phyloP scores from a whole-genome alignment of 1,140 invertebrate species.

The Drosophila arawakana region DNA sequence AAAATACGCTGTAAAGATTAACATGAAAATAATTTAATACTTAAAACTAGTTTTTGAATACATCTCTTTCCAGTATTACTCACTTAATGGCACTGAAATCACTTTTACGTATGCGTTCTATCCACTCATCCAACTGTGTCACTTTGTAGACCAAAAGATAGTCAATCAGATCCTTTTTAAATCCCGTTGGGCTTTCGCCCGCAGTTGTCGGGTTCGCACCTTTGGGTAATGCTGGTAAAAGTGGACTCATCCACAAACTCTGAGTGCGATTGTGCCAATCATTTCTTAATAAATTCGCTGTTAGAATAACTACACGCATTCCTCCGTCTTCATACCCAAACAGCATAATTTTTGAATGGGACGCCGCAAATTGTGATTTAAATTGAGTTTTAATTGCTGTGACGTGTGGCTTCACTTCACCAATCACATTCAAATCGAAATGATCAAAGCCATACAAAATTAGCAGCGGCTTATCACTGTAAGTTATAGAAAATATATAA shows the following conservation, averaged over 20 bases:
- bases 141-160: slow-evolving; percentile 91
- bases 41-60: slow-evolving; percentile 77
- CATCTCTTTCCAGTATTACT: slow-evolving; percentile 51
- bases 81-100: slow-evolving; percentile 93
- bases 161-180: slow-evolving; percentile 1
- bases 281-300: slow-evolving; percentile 88
- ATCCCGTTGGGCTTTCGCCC: slow-evolving; percentile 21
- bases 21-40: slow-evolving; percentile 86
- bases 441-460: background rate
- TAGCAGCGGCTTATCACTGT: slow-evolving; percentile 19
- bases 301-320: slow-evolving; percentile 94
- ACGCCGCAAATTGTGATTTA: slow-evolving; percentile 91
- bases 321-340: slow-evolving; percentile 92
- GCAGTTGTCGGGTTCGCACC: background rate
- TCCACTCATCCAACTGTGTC: slow-evolving; percentile 88
- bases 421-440: background rate
- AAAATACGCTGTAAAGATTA: slow-evolving; percentile 85
- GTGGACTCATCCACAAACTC: slow-evolving; percentile 22
- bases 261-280: slow-evolving; percentile 15
- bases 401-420: background rate
- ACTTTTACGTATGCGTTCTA: slow-evolving; percentile 88
- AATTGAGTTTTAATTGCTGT: slow-evolving; percentile 85
- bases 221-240: background rate
- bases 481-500: background rate
- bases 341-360: slow-evolving; percentile 97